Base-by-base conservation (phyloP, 2,888 invertebrate species). In the Nudaria mundana region DNA sequence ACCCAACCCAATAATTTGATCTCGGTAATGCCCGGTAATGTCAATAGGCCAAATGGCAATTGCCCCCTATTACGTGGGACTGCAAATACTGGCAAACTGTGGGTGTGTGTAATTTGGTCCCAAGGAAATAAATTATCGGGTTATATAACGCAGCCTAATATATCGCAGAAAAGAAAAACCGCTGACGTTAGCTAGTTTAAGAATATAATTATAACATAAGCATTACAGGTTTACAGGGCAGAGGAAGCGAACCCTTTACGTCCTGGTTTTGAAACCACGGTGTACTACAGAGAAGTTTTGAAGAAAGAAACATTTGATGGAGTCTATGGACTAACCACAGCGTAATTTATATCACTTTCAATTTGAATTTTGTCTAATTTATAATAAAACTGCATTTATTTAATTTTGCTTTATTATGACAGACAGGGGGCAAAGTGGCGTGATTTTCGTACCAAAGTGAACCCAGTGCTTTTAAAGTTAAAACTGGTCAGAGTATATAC, bases 401-500 rank as follows among this genome's bases (percentile, higher is more conserved):
- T 5, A 18, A 18, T 3, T 3, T 2, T 30, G 11, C 16, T 15
- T 10, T 8, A 16, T 10, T 18, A 10, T 6, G 5, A 14, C 55
- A 91, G 91, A 2, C 91, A 93, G 72, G 94, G 93, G 1, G 84
- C 90, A 8, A 83, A 91, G 50, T 94, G 94, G 94, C 89, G 91
- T 25, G 84, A 91, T 36, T 89, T 94, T 50, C 86, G 94, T 11
- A 90, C 91, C 0, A 91, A 91, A 43, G 92, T 93, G 0, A 93
- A 94, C 70, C 92, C 92, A 34, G 88, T 92, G 22, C 78, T 94
- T 70, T 73, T 94, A 70, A 90, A 92, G 57, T 92, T 93, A 0
- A 91, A 91, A 49, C 71, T 89, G 43, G 81, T 90, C 1, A 90
- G 88, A 62, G 65, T 88, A 1, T 92, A 91, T 48, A 61, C 88